phyloP scores from a whole-genome alignment of 2,797 vertebrate species.

The Poecile montanus region DNA sequence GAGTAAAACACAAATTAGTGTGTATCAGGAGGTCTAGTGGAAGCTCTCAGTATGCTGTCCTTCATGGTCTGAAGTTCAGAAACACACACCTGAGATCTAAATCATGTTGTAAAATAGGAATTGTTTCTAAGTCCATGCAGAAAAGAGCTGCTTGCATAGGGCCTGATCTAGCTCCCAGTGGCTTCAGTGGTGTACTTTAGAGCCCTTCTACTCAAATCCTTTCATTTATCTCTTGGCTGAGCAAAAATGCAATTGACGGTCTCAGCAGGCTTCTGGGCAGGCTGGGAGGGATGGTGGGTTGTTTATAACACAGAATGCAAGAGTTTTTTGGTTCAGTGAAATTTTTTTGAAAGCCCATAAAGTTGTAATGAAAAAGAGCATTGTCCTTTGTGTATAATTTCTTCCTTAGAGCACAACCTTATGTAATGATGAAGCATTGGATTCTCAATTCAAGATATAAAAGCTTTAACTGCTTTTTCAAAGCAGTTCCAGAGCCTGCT shows the following conservation, averaged over 20 bases:
- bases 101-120: neutral
- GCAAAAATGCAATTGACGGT: slow-evolving; percentile 39
- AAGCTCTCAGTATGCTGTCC: neutral
- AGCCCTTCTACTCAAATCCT: slow-evolving; percentile 8
- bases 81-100: slow-evolving; percentile 10
- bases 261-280: slow-evolving; percentile 49
- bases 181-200: neutral
- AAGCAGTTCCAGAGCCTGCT: neutral
- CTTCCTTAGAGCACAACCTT: neutral
- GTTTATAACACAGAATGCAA: neutral
- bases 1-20: neutral
- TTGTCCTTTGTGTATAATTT: slow-evolving; percentile 30
- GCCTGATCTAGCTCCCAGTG: neutral
- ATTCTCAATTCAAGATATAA: neutral
- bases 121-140: neutral
- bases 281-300: neutral
- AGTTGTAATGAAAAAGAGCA: slow-evolving; percentile 34
- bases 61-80: slow-evolving; percentile 9
- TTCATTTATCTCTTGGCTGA: slow-evolving; percentile 59
- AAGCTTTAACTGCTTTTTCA: slow-evolving; percentile 4
- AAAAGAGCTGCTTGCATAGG: neutral
- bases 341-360: slow-evolving; percentile 28
- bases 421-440: neutral
- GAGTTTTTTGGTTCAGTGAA: neutral
- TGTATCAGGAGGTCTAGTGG: neutral